Conservation (phyloP, 2,888 invertebrate species). For the Nomada fabriciana region DNA sequence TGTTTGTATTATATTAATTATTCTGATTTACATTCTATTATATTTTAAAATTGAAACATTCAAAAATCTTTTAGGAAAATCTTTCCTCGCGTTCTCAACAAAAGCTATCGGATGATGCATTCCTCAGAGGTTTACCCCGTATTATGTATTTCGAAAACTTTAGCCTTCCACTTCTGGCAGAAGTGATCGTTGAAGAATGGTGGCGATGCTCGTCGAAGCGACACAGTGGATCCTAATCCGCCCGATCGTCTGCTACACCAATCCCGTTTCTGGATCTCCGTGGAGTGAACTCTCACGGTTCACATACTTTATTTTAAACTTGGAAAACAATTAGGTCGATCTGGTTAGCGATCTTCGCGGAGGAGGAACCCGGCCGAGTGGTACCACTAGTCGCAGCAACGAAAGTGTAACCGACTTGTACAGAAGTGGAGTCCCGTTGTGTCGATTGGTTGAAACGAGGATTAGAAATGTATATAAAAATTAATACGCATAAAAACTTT, state of each 20-base stretch:
- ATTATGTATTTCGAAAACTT: not conserved
- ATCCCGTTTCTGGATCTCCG: conserved; percentile 2
- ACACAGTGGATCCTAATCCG: not conserved
- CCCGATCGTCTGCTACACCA: not conserved
- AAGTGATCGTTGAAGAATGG: not conserved
- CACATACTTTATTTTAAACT: conserved; percentile 51
- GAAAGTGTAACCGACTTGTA: conserved; percentile 80
- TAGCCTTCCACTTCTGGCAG: not conserved
- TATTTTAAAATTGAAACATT: no score
- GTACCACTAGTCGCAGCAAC: conserved; percentile 80
- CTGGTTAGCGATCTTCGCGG: conserved; percentile 52
- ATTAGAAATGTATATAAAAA: no score
- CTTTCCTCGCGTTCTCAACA: not conserved
- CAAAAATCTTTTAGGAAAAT: no score
- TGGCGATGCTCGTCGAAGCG: not conserved
- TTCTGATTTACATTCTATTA: no score
- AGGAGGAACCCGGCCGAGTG: conserved; percentile 70
- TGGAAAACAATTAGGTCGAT: conserved; percentile 61
- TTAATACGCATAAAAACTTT: no score
- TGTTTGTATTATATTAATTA: no score
- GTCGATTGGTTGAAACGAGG: conserved; percentile 42
- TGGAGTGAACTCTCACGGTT: conserved; percentile 47
- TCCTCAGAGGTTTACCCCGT: no score
- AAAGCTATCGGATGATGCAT: not conserved
- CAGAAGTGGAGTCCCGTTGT: conserved; percentile 61